Evolutionary conservation across 2,888 invertebrate genomes (phyloP).

Genomic region (Lycophotia porphyrea): DNA sequence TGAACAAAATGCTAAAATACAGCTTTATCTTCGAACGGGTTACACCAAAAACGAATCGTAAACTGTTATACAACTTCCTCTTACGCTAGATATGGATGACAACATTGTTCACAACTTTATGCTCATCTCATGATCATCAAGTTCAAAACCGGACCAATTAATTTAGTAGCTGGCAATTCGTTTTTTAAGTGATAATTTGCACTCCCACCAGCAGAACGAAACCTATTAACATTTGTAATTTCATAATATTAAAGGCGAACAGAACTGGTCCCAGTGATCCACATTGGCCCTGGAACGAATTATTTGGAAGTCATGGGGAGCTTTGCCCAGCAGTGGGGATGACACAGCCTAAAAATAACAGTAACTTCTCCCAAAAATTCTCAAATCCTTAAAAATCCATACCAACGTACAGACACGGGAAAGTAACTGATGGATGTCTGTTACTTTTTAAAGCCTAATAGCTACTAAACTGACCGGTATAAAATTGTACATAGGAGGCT

Average conservation of each 20-base stretch:
- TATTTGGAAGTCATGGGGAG: no score
- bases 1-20: constrained; percentile 26
- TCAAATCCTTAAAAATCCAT: neutral
- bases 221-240: constrained; percentile 11
- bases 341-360: no score
- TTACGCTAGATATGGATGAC: constrained; percentile 11
- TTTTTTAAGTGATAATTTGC: constrained; percentile 56
- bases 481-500: neutral
- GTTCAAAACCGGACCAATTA: constrained; percentile 61
- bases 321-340: no score
- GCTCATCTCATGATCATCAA: constrained; percentile 46
- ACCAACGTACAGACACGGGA: neutral
- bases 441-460: neutral
- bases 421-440: neutral
- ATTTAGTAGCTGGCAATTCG: constrained; percentile 63
- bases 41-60: constrained; percentile 14
- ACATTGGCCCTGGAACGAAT: no score
- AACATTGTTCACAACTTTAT: constrained; percentile 43
- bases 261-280: neutral
- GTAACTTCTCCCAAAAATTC: neutral
- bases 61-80: constrained; percentile 21
- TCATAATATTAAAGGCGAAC: neutral
- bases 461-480: neutral
- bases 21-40: constrained; percentile 9
- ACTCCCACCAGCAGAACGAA: constrained; percentile 18